phyloP scores from a whole-genome alignment of 2,797 vertebrate species.

The Meriones psammophilus region DNA sequence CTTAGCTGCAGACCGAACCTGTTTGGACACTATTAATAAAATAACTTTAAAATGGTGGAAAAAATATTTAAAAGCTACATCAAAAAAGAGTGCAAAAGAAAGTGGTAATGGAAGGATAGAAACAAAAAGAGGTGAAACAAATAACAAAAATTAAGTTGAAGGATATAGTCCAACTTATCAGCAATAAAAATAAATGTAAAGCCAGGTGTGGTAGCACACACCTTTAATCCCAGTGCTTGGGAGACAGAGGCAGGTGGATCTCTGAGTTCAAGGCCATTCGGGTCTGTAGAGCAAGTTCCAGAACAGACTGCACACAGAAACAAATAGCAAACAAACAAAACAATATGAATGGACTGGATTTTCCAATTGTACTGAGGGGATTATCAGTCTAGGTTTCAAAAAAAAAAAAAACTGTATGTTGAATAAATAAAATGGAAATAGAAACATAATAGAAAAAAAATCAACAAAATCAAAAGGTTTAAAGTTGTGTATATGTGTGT shows the following conservation, averaged over 20 bases:
- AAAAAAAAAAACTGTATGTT: neutral
- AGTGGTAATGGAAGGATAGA: neutral
- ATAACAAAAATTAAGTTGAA: constrained; percentile 15
- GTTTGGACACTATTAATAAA: constrained; percentile 4
- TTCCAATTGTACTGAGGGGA: neutral
- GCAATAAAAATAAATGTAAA: neutral
- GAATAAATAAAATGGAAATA: neutral
- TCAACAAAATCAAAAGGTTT: constrained; percentile 10
- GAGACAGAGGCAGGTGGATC: neutral
- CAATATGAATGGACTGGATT: neutral
- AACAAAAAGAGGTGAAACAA: neutral
- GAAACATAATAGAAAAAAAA: constrained; percentile 17
- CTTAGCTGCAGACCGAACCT: neutral
- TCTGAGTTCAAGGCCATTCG: neutral
- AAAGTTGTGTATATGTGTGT: neutral
- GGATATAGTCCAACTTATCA: neutral
- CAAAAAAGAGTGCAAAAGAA: constrained; percentile 33
- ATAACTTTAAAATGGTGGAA: neutral
- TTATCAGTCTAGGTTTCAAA: constrained; percentile 4
- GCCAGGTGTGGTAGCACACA: neutral
- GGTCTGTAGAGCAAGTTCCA: neutral
- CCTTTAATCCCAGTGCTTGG: neutral
- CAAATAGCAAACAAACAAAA: neutral
- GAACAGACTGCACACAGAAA: neutral
- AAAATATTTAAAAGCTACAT: constrained; percentile 13